Evolutionary conservation across 2,797 vertebrate species (phyloP), one percentile per base, ranked within the genome.

Genomic region (Melanotaenia pygmaea): DNA sequence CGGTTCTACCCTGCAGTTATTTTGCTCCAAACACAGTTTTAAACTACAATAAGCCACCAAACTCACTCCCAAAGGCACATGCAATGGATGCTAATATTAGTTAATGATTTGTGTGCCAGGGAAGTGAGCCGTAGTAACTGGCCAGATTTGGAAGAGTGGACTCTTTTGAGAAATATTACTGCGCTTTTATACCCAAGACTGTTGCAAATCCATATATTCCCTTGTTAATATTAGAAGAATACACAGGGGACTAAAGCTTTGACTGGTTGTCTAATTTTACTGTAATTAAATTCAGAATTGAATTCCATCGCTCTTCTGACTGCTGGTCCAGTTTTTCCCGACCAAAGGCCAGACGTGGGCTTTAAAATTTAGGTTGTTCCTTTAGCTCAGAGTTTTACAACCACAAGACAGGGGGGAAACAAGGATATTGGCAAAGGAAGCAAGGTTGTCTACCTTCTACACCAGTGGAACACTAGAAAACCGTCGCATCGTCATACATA

Each of bases 11-110:
- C 37, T 59, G 58, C 86, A 86, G 84, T 88, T 79, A 85, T 83
- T 79, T 83, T 4, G 59, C 71, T 82, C 77, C 72, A 82, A 85
- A 88, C 79, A 85, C 76, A 77, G 75, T 89, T 88, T 84, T 83
- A 89, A 89, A 79, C 64, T 75, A 76, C 82, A 83, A 89, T 89
- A 81, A 79, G 76, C 35, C 64, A 78, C 80, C 80, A 76, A 32
- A 74, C 70, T 54, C 66, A 67, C 78, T 88, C 85, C 81, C 64
- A 24, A 18, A 68, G 82, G 84, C 74, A 4, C 35, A 64, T 16
- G 26, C 50, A 80, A 64, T 81, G 63, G 77, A 84, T 84, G 75
- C 67, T 85, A 87, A 85, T 87, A 81, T 81, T 75, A 69, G 65
- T 74, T 82, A 75, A 88, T 80, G 76, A 81, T 84, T 67, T 64